A percentile compares a stretch with the other conserved stretches of the same genome.
Evolutionary conservation across 2,888 invertebrate species (phyloP).

Genomic region (Ochropleura leucogaster): DNA sequence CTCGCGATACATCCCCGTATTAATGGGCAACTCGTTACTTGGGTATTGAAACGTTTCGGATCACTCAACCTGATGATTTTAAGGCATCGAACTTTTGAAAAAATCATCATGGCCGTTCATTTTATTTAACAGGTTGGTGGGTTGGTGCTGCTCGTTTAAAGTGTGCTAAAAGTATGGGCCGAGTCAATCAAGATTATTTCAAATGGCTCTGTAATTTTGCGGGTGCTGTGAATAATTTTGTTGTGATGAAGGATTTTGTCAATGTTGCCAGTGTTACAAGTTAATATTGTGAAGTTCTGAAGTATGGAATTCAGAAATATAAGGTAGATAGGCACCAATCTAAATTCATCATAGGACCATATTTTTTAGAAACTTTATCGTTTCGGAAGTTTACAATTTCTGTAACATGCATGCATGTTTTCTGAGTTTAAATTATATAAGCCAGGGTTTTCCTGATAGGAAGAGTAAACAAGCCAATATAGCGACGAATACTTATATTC

Average conservation of each 20-base stretch:
- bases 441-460: neutral
- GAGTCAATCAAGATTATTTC: constrained; percentile 41
- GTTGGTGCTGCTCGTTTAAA: constrained; percentile 46
- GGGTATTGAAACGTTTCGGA: constrained; percentile 89
- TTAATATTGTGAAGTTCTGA: too few relatives aligned
- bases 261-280: too few relatives aligned
- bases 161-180: constrained; percentile 39
- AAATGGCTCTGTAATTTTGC: constrained; percentile 20
- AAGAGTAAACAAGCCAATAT: constrained; percentile 40
- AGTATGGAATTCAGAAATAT: too few relatives aligned
- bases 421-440: neutral
- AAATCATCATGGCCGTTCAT: constrained; percentile 69
- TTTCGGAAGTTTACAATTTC: too few relatives aligned
- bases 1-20: constrained; percentile 90
- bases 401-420: neutral
- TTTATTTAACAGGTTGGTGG: constrained; percentile 60
- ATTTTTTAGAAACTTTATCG: too few relatives aligned
- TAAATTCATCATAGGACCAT: too few relatives aligned
- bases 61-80: constrained; percentile 82
- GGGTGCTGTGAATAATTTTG: neutral
- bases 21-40: constrained; percentile 90
- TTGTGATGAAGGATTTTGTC: too few relatives aligned
- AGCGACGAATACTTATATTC: constrained; percentile 59
- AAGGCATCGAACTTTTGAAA: constrained; percentile 80
- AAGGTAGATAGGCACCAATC: too few relatives aligned